phyloP scores from a whole-genome alignment of 2,797 vertebrate species.

The Gallinago solitaria region DNA sequence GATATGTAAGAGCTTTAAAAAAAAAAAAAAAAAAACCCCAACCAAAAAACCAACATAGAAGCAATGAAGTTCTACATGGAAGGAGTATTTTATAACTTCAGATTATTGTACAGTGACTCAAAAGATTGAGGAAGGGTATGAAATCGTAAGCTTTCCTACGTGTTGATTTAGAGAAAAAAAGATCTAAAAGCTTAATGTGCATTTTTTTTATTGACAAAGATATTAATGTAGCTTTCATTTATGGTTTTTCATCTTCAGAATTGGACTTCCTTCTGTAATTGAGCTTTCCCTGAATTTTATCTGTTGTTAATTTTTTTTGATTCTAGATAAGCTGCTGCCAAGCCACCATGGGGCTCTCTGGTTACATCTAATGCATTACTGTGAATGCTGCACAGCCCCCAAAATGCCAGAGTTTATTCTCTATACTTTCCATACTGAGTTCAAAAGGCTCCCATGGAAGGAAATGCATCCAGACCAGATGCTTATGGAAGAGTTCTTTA shows the following conservation, averaged over 20 bases:
- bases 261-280: not conserved
- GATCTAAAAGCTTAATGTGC: not conserved
- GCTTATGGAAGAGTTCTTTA: conserved; percentile 97
- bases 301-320: not conserved
- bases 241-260: not conserved
- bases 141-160: not conserved
- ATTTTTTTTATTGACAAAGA: not conserved
- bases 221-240: not conserved
- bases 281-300: not conserved
- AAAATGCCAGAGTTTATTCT: conserved; percentile 93
- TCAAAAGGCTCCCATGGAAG: conserved; percentile 87
- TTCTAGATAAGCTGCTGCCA: conserved; percentile 87
- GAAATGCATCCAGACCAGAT: conserved; percentile 90
- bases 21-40: not conserved
- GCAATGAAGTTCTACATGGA: not conserved
- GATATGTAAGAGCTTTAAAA: not conserved
- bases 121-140: not conserved
- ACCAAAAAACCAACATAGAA: not conserved
- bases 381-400: conserved; percentile 87
- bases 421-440: conserved; percentile 88
- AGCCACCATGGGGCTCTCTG: conserved; percentile 87
- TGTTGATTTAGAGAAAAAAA: not conserved
- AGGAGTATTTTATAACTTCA: not conserved
- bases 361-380: conserved; percentile 92
- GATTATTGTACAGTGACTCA: not conserved